Percentiles rank a stretch among this genome's conserved stretches.
Conservation (phyloP, 2,797 vertebrate species). For the Diglossa cyanea region DNA sequence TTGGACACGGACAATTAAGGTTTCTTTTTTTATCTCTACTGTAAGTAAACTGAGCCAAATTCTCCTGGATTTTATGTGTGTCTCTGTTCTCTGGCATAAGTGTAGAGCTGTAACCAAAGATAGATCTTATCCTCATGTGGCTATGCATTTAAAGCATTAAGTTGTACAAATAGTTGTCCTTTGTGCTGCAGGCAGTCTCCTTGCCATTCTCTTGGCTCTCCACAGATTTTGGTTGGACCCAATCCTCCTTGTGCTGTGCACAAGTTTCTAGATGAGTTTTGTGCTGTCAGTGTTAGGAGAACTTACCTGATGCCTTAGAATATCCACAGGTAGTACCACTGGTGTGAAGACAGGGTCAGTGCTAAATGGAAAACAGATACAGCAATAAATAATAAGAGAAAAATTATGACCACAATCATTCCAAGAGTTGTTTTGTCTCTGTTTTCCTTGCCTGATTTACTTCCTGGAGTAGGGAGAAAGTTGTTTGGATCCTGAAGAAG, state of each 20-base stretch:
- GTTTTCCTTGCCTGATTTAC: background rate
- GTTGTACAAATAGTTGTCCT: background rate
- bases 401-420: background rate
- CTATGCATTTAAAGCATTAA: background rate
- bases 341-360: background rate
- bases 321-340: background rate
- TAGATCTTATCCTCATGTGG: background rate
- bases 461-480: background rate
- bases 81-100: background rate
- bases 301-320: background rate
- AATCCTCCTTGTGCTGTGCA: background rate
- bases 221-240: background rate
- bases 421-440: background rate
- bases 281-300: background rate
- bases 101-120: background rate
- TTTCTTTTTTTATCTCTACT: slow-evolving; percentile 6
- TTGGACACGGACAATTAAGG: background rate
- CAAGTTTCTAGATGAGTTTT: background rate
- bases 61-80: background rate
- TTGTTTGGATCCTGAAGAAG: background rate
- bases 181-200: background rate
- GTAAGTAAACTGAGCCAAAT: background rate
- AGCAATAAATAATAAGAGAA: background rate
- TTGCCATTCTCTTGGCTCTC: background rate
- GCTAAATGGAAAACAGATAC: background rate